phyloP scores from a whole-genome alignment of 2,888 invertebrate genomes.

The Drosophila sordidula region DNA sequence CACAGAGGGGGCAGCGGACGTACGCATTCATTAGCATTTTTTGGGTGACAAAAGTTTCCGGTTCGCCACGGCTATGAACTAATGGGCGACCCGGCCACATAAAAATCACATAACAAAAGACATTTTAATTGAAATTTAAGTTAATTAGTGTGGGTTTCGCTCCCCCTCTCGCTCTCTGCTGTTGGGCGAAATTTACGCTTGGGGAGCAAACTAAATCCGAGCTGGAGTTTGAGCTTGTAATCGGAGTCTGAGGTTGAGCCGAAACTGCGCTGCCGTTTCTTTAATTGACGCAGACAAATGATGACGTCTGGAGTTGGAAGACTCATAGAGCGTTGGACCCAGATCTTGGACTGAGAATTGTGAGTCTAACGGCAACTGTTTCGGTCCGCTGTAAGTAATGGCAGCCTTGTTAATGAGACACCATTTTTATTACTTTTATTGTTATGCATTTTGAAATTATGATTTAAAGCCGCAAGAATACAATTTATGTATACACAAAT shows the following conservation, averaged over 20 bases:
- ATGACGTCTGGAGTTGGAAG: conserved; percentile 21
- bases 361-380: conserved; percentile 32
- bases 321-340: not conserved
- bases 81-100: conserved; percentile 64
- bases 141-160: conserved; percentile 73
- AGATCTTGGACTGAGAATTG: conserved; percentile 3
- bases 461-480: conserved; percentile 66
- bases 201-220: conserved; percentile 1
- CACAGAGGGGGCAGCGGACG: conserved; percentile 25
- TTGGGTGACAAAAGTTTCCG: conserved; percentile 82
- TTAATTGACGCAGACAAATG: conserved; percentile 65
- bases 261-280: conserved; percentile 42
- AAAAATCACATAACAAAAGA: conserved; percentile 80
- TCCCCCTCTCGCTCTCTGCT: conserved; percentile 2
- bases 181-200: not conserved
- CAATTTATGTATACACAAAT: conserved; percentile 56
- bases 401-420: conserved; percentile 64
- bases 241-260: not conserved
- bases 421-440: conserved; percentile 48
- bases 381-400: conserved; percentile 44
- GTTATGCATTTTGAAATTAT: conserved; percentile 56
- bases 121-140: conserved; percentile 82
- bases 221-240: not conserved
- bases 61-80: conserved; percentile 76
- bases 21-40: conserved; percentile 76